A percentile compares a stretch with the other conserved stretches of the same genome.
Conservation (phyloP, 2,797 vertebrate genomes). For the Huso huso region DNA sequence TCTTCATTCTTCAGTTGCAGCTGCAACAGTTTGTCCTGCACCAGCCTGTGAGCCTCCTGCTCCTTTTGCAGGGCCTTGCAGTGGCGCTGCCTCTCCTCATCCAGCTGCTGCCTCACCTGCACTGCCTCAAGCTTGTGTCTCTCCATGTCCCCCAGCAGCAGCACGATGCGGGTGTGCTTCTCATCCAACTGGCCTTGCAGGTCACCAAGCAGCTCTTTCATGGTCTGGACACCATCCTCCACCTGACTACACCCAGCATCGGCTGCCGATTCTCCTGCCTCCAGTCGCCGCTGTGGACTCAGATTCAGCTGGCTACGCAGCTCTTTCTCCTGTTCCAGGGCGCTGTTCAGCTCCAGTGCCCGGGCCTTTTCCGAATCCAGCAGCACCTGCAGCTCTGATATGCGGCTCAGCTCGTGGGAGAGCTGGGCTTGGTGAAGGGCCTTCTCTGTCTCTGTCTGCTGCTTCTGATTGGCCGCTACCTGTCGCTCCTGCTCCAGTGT, state of each 20-base stretch:
- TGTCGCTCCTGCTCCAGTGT: constrained; percentile 71
- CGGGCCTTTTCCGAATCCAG: constrained; percentile 75
- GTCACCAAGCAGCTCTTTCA: constrained; percentile 62
- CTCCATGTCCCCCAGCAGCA: constrained; percentile 75
- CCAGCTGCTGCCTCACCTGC: constrained; percentile 58
- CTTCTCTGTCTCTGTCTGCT: constrained; percentile 54
- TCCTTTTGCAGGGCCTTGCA: constrained; percentile 56
- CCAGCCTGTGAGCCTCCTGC: constrained; percentile 61
- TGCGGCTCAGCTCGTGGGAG: constrained; percentile 56
- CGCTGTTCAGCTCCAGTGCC: constrained; percentile 64
- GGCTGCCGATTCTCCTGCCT: constrained; percentile 19
- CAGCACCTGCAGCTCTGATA: constrained; percentile 71
- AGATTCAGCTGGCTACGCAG: constrained; percentile 51
- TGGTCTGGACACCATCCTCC: constrained; percentile 25
- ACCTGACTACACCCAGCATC: constrained; percentile 31
- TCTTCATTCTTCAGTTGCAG: constrained; percentile 59
- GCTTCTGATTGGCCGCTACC: constrained; percentile 56
- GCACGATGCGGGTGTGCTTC: constrained; percentile 68
- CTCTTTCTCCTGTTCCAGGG: constrained; percentile 68
- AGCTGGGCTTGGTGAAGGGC: constrained; percentile 53
- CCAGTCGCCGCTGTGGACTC: constrained; percentile 5
- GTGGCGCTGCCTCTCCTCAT: constrained; percentile 65
- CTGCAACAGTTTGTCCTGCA: constrained; percentile 55
- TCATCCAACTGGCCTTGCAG: constrained; percentile 76
- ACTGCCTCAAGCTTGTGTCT: constrained; percentile 72